These are phyloP conservation scores for Helogale parvula DNA, from an alignment of 2,113 vertebrate species.

Conservation along the genomic window DNA sequence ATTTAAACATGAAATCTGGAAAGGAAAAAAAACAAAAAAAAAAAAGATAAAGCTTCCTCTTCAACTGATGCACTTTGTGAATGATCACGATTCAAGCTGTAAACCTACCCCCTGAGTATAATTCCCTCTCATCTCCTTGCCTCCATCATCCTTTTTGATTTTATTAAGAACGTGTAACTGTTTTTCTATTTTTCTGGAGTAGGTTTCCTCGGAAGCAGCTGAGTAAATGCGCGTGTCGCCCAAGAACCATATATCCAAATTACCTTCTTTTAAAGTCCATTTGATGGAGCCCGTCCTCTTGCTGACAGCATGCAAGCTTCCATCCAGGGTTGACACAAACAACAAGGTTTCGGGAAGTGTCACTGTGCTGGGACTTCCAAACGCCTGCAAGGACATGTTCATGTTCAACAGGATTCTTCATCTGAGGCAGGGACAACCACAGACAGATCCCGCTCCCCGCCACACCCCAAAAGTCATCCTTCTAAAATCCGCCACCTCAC, in stretches of 20 bases:
- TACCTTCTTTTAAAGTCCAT: constrained; percentile 99
- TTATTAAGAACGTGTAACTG: not conserved
- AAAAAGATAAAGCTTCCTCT: not conserved
- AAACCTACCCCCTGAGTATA: not conserved
- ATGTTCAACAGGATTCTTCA: not conserved
- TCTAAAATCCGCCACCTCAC: not conserved
- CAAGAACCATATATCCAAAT: constrained; percentile 59
- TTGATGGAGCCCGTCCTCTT: constrained; percentile 97
- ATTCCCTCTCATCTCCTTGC: not conserved
- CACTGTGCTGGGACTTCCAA: constrained; percentile 89
- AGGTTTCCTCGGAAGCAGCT: not conserved
- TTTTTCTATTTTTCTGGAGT: constrained; percentile 7
- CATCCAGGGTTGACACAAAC: constrained; percentile 98
- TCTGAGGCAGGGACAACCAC: too few species aligned
- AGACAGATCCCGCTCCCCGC: not conserved
- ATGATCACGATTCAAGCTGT: not conserved
- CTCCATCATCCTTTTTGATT: not conserved
- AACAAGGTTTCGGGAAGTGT: constrained; percentile 95
- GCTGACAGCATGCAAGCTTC: constrained; percentile 97
- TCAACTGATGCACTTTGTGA: not conserved
- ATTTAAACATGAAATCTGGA: constrained; percentile 6
- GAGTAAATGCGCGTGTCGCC: not conserved
- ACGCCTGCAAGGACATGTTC: constrained; percentile 83
- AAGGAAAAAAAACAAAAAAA: not conserved
- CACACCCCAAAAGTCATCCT: not conserved